These are phyloP conservation scores for Drosophila novamexicana DNA, from an alignment of 1,140 invertebrate species.

Conservation along the genomic window DNA sequence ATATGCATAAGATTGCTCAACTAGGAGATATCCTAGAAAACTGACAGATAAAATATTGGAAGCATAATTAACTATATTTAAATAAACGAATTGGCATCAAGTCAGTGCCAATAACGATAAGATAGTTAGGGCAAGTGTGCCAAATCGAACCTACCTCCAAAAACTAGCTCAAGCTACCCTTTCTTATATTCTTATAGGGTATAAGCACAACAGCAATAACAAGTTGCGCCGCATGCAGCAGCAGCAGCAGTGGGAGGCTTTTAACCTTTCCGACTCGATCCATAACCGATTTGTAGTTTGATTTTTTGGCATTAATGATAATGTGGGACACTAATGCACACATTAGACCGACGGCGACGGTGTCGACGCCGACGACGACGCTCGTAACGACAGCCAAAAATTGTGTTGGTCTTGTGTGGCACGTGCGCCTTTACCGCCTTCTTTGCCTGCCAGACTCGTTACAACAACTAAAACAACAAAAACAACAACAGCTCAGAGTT, in stretches of 20 bases:
- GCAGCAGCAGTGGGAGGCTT: slow-evolving; percentile 46
- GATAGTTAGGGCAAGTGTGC: too few relatives aligned
- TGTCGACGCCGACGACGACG: slow-evolving; percentile 5
- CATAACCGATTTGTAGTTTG: slow-evolving; percentile 63
- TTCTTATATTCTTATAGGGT: slow-evolving; percentile 1
- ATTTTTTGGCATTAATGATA: slow-evolving; percentile 65
- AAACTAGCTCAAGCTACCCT: neutral
- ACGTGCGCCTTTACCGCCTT: slow-evolving; percentile 57
- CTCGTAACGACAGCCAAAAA: slow-evolving; percentile 42
- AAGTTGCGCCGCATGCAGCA: slow-evolving; percentile 14
- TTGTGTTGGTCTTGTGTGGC: slow-evolving; percentile 53
- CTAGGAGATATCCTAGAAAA: neutral
- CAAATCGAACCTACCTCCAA: neutral
- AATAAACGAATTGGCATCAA: neutral
- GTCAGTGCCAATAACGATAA: neutral
- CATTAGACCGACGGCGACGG: slow-evolving; percentile 52
- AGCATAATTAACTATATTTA: neutral
- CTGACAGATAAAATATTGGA: neutral
- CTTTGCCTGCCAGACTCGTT: slow-evolving; percentile 11
- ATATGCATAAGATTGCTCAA: too few relatives aligned
- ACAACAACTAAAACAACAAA: slow-evolving; percentile 23
- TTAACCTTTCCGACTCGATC: slow-evolving; percentile 66
- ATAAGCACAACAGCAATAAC: slow-evolving; percentile 5
- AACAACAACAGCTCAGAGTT: slow-evolving; percentile 18
- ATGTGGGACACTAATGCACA: slow-evolving; percentile 66